Evolutionary conservation across 2,797 vertebrate species (phyloP).

Genomic region (Mallotus villosus): DNA sequence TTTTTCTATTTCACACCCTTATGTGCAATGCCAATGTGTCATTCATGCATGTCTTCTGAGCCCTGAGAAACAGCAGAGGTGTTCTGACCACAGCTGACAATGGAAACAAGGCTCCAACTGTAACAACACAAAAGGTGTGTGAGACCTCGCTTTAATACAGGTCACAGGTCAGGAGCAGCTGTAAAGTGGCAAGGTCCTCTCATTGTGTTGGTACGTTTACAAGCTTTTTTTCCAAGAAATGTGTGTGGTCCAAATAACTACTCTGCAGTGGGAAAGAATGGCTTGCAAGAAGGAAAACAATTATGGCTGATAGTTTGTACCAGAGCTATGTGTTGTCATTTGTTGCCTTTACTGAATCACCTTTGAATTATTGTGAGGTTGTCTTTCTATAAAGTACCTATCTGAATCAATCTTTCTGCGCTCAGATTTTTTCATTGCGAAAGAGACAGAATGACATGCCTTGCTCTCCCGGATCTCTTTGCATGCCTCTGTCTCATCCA

Average conservation of each 20-base stretch:
- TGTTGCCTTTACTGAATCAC: background rate
- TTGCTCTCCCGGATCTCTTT: background rate
- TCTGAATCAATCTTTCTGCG: background rate
- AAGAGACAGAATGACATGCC: background rate
- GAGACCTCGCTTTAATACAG: constrained; percentile 16
- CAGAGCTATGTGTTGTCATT: background rate
- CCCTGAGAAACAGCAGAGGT: constrained; percentile 33
- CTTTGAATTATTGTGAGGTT: background rate
- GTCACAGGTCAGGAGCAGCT: constrained; percentile 59
- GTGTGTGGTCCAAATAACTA: constrained; percentile 9
- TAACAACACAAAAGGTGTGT: constrained; percentile 46
- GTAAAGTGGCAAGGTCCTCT: constrained; percentile 46
- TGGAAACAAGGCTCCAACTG: constrained; percentile 41
- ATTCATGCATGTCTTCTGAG: background rate
- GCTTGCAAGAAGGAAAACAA: background rate
- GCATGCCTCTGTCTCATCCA: constrained; percentile 27
- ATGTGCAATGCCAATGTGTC: background rate
- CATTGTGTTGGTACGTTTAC: constrained; percentile 53
- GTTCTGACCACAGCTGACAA: constrained; percentile 10
- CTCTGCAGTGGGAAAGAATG: background rate
- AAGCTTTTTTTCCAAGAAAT: constrained; percentile 44
- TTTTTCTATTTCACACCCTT: background rate
- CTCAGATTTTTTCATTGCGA: background rate
- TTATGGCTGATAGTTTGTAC: background rate
- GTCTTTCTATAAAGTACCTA: background rate